Base-by-base conservation (phyloP, 2,888 invertebrate genomes). In the Ganaspis brasiliensis region DNA sequence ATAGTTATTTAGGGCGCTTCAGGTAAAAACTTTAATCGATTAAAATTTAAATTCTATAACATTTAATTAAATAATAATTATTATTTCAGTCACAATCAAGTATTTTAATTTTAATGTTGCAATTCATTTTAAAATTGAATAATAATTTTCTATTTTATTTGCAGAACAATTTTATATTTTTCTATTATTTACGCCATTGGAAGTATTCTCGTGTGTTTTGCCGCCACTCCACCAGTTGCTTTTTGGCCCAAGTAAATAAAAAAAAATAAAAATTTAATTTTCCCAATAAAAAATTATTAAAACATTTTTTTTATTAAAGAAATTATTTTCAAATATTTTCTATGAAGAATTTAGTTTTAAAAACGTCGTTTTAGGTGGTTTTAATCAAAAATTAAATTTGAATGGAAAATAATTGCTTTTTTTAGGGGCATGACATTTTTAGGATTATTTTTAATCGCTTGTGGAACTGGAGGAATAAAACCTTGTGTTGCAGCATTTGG, bases 401-500 rank as follows among this genome's bases (percentile, higher is more conserved):
- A n/a, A n/a, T n/a, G n/a, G n/a, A 49, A 59, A 14, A 45, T 67
- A 71, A 9, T 77, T 73, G 49, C 70, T 76, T 49, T 73, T 91
- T 92, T 31, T 90, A 94, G 94, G 14, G 85, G 91, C 8, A 92
- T 93, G 49, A 94, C 94, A 9, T 92, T 93, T 89, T 87, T 93
- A 10, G 94, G 94, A 0, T 86, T 95, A 77, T 86, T 92, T 1
- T 87, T 94, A 71, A 96, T 97, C 80, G 96, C 96, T 0, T 90
- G 95, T 19, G 96, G 97, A 1, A 96, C 96, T 0, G 97, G 97
- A 9, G 97, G 97, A 0, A 96, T 97, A 81, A 97, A 97, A 87
- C 97, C 97, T 0, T 97, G 97, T 87, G 96, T 97, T 0, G 95
- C 96, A 9, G 96, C 97, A 0, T 97, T 97, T 89, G 97, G 97